Conservation (phyloP, 2,797 vertebrate species). For the Linurgus olivaceus region DNA sequence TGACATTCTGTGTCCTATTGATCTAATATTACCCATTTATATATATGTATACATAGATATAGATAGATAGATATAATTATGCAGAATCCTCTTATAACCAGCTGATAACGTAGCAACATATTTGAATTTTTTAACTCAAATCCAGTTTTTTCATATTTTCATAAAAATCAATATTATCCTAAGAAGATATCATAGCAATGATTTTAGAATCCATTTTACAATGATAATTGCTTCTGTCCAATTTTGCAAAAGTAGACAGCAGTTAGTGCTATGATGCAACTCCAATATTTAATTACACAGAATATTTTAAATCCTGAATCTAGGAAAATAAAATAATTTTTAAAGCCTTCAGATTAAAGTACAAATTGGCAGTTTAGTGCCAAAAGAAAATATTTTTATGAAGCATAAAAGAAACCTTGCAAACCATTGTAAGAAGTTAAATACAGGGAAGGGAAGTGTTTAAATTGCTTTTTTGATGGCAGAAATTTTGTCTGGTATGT, state of each 20-base stretch:
- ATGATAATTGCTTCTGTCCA: not conserved
- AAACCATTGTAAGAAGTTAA: not conserved
- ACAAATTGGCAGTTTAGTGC: not conserved
- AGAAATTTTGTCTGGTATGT: not conserved
- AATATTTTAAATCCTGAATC: not conserved
- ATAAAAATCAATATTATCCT: constrained; percentile 28
- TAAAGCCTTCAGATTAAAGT: not conserved
- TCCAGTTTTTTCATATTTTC: not conserved
- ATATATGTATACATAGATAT: not conserved
- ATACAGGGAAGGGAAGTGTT: not conserved
- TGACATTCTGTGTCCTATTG: constrained; percentile 9
- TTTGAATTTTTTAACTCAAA: constrained; percentile 34
- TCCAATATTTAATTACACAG: not conserved
- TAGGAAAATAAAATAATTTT: not conserved
- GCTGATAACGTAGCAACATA: constrained; percentile 49
- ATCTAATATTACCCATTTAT: constrained; percentile 4
- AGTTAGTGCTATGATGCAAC: not conserved
- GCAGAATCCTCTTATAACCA: constrained; percentile 45
- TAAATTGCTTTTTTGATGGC: not conserved
- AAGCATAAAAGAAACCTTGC: not conserved
- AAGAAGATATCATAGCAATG: constrained; percentile 6
- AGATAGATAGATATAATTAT: not conserved
- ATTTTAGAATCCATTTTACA: constrained; percentile 43
- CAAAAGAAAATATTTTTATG: not conserved
- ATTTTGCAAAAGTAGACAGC: not conserved